Percentiles rank a stretch among this genome's conserved stretches.
These are phyloP conservation scores for Oithona nana DNA, from an alignment of 2,888 invertebrate species.

Conservation along the genomic window DNA sequence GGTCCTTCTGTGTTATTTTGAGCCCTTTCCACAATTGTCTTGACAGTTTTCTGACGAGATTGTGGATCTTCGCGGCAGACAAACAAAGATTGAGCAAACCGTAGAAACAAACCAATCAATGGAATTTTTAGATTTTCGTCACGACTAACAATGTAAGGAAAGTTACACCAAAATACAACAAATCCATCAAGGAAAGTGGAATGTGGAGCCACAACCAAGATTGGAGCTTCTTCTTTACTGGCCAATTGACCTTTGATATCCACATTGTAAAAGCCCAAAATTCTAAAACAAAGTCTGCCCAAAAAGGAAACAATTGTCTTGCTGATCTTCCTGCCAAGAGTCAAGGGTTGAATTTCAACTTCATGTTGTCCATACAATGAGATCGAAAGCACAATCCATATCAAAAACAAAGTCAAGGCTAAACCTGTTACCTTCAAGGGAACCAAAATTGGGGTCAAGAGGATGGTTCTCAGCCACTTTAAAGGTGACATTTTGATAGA, in stretches of 20 bases:
- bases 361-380: neutral
- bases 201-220: conserved; percentile 72
- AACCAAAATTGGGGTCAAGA: neutral
- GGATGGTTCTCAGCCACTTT: neutral
- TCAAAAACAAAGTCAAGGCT: neutral
- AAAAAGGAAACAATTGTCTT: neutral
- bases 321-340: neutral
- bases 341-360: neutral
- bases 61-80: conserved; percentile 82
- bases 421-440: neutral
- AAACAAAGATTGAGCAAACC: conserved; percentile 84
- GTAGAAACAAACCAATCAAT: conserved; percentile 51
- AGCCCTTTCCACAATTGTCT: conserved; percentile 54
- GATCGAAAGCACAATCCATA: neutral
- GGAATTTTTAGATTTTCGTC: conserved; percentile 16
- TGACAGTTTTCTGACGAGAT: conserved; percentile 71
- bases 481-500: neutral
- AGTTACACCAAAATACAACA: conserved; percentile 39
- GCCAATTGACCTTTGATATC: conserved; percentile 55
- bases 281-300: neutral
- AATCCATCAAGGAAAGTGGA: conserved; percentile 77
- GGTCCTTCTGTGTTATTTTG: conserved; percentile 54
- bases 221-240: conserved; percentile 52
- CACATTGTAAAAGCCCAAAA: conserved; percentile 53
- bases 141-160: conserved; percentile 14